phyloP scores from a whole-genome alignment of 2,888 invertebrate species.

The Crepidodera aurea region DNA sequence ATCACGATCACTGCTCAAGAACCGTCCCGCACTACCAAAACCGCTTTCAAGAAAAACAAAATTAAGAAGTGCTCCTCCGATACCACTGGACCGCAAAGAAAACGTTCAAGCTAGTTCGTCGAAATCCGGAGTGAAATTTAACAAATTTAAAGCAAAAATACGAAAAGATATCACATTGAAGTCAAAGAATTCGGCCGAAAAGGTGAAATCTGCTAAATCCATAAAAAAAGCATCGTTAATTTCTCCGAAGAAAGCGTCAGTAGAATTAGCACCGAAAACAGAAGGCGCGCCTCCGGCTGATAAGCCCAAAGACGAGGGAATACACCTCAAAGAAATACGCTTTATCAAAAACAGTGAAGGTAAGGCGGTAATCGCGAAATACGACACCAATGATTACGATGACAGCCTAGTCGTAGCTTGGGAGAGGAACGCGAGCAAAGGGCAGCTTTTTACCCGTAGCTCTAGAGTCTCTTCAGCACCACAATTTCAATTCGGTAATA shows the following conservation, averaged over 20 bases:
- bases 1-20: constrained; percentile 47
- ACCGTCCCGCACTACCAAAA: constrained; percentile 48
- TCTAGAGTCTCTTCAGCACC: constrained; percentile 40
- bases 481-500: constrained; percentile 25
- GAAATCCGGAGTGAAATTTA: constrained; percentile 44
- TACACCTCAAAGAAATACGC: constrained; percentile 58
- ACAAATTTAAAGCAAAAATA: constrained; percentile 48
- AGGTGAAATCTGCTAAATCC: constrained; percentile 31
- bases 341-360: constrained; percentile 56
- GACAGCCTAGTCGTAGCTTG: constrained; percentile 58
- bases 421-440: constrained; percentile 50
- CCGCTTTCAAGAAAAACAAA: constrained; percentile 41
- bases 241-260: constrained; percentile 37
- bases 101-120: constrained; percentile 55
- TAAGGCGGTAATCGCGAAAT: constrained; percentile 58
- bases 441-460: constrained; percentile 53
- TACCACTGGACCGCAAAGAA: constrained; percentile 57
- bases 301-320: constrained; percentile 36
- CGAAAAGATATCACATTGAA: constrained; percentile 48
- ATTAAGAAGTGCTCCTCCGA: constrained; percentile 39
- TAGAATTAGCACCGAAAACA: constrained; percentile 21
- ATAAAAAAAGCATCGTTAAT: constrained; percentile 19
- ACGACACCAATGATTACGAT: constrained; percentile 48
- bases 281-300: constrained; percentile 24
- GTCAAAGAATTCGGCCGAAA: constrained; percentile 46